These are phyloP conservation scores for Porites australiensis DNA, from an alignment of 64 coral and sea anemone species.

Conservation along the genomic window DNA sequence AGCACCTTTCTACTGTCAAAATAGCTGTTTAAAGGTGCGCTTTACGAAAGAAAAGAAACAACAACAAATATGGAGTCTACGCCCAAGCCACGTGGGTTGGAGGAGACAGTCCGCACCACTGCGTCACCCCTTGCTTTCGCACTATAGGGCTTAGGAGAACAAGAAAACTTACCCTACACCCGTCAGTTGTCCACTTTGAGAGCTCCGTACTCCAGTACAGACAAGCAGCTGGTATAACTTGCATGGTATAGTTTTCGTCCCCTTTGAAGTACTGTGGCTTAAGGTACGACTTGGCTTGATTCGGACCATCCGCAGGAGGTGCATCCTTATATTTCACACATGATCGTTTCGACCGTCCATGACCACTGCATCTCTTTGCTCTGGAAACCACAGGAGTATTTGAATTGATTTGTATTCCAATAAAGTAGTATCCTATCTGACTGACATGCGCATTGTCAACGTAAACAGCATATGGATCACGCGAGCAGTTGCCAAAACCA, in stretches of 20 bases:
- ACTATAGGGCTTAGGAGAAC: neutral
- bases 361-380: neutral
- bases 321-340: slow-evolving; percentile 15
- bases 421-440: neutral
- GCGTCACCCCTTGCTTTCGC: no score
- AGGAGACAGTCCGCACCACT: no score
- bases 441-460: neutral
- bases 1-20: no score
- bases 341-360: slow-evolving; percentile 6
- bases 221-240: slow-evolving; percentile 33
- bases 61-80: no score
- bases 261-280: neutral
- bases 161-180: slow-evolving; percentile 33
- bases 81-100: no score
- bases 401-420: slow-evolving; percentile 17
- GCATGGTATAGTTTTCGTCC: slow-evolving; percentile 15
- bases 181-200: slow-evolving; percentile 31
- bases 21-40: no score
- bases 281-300: neutral
- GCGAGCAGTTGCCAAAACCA: neutral
- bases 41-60: no score
- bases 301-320: neutral
- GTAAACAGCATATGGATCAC: neutral
- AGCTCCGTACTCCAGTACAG: slow-evolving; percentile 23
- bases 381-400: neutral